A percentile compares a stretch with the other conserved stretches of the same genome.
These are phyloP conservation scores for Notamacropus eugenii DNA, from an alignment of 2,797 vertebrate species.

Conservation along the genomic window DNA sequence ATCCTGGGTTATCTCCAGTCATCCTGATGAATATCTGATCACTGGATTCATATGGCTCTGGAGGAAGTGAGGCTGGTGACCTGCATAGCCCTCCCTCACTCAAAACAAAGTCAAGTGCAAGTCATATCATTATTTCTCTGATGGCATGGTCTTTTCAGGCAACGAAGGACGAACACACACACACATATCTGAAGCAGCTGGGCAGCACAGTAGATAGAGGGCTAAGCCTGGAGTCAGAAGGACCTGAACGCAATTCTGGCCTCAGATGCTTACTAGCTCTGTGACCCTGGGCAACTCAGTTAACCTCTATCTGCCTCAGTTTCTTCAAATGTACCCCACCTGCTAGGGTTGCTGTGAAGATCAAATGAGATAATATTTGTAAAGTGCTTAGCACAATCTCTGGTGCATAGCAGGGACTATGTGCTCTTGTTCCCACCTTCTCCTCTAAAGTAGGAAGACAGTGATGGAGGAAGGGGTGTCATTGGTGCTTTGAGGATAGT, in stretches of 20 bases:
- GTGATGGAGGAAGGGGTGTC: not conserved
- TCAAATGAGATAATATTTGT: not conserved
- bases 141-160: too few species aligned
- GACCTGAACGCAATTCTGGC: not conserved
- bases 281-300: not conserved
- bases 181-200: not conserved
- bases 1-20: not conserved
- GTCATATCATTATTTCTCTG: too few species aligned
- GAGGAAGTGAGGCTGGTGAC: too few species aligned
- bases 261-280: too few species aligned
- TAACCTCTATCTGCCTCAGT: not conserved
- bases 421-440: not conserved
- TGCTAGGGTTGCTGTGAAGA: not conserved
- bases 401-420: not conserved
- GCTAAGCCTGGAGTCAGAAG: not conserved
- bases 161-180: too few species aligned
- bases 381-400: not conserved
- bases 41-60: too few species aligned
- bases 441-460: not conserved
- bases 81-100: too few species aligned
- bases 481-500: not conserved
- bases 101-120: too few species aligned
- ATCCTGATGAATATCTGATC: too few species aligned
- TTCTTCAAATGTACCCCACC: not conserved
- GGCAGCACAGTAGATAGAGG: not conserved